Evolutionary conservation across 1,140 invertebrate genomes (phyloP), one percentile per base, ranked within the genome.

Genomic region (Drusus annulatus): DNA sequence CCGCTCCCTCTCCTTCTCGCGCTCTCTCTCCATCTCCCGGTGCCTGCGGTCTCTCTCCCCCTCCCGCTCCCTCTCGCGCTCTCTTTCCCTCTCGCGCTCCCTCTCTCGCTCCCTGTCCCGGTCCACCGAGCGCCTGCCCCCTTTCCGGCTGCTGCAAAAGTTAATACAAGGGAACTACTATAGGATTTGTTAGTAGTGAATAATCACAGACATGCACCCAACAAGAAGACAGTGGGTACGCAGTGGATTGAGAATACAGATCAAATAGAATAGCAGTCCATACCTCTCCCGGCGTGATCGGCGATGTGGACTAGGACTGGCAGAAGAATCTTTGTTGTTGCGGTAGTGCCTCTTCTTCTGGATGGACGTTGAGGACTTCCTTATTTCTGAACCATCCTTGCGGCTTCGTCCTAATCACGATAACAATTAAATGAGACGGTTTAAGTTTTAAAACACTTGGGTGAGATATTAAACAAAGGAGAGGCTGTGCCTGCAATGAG

Each of bases 301-400:
- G 16, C 88, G 85, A 19, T 88, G 84, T 4, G 90, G 89, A 78
- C 89, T 89, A 83, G 89, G 82, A 83, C 93, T 95, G 63, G 92
- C 94, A 0, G 93, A 94, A 31, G 93, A 94, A 81, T 95, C 94
- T 58, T 95, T 94, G 85, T 96, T 96, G 68, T 96, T 96, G 10
- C 96, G 91, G 85, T 97, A 97, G 71, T 97, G 96, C 25, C 96
- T 86, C 77, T 90, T 90, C 86, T 89, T 91, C 85, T 87, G 88
- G 23, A 83, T 56, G 23, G 82, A 83, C 56, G 82, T 83, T 16
- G 80, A 81, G 10, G 82, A 83, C 58, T 83, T 83, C 36, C 80
- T 63, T 50, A 83, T 81, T 75, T 83, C 77, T 15, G 82, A 83
- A 17, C 76, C 62, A 17, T 62, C 82, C 75, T 83, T 83, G 13